Conservation (phyloP, 1,140 invertebrate genomes). For the Ceratina calcarata region DNA sequence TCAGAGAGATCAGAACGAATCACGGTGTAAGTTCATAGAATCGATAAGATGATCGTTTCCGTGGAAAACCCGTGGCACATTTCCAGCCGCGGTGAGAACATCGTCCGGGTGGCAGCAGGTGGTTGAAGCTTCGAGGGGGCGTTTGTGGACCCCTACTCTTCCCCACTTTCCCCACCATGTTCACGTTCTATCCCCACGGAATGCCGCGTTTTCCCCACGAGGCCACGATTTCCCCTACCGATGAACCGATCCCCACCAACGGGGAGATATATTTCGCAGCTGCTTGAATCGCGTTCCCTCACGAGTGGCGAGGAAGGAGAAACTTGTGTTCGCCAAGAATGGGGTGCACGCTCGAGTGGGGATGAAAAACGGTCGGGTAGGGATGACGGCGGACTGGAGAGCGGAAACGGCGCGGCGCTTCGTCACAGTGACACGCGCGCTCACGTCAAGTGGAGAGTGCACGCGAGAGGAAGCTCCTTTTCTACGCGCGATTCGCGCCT, state of each 20-base stretch:
- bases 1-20: too few relatives aligned
- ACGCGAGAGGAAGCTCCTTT: slow-evolving; percentile 51
- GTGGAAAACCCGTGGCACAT: not conserved
- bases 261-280: slow-evolving; percentile 39
- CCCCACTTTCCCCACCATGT: slow-evolving; percentile 22
- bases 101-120: slow-evolving; percentile 67
- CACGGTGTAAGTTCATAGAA: too few relatives aligned
- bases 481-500: slow-evolving; percentile 29
- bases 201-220: slow-evolving; percentile 40
- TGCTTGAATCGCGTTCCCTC: slow-evolving; percentile 12
- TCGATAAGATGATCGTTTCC: not conserved
- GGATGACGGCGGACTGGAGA: slow-evolving; percentile 60
- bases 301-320: slow-evolving; percentile 15
- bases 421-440: slow-evolving; percentile 80
- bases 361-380: slow-evolving; percentile 14
- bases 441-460: slow-evolving; percentile 78
- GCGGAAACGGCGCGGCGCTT: slow-evolving; percentile 77
- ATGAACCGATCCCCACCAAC: slow-evolving; percentile 23
- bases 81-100: slow-evolving; percentile 28
- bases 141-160: slow-evolving; percentile 56
- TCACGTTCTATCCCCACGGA: not conserved
- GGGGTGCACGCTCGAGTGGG: slow-evolving; percentile 19
- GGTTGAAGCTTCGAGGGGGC: slow-evolving; percentile 73
- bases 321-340: not conserved
- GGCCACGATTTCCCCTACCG: slow-evolving; percentile 30